Percentiles rank a stretch among this genome's conserved stretches.
Conservation (phyloP, 2,113 vertebrate species). For the Semnopithecus entellus region DNA sequence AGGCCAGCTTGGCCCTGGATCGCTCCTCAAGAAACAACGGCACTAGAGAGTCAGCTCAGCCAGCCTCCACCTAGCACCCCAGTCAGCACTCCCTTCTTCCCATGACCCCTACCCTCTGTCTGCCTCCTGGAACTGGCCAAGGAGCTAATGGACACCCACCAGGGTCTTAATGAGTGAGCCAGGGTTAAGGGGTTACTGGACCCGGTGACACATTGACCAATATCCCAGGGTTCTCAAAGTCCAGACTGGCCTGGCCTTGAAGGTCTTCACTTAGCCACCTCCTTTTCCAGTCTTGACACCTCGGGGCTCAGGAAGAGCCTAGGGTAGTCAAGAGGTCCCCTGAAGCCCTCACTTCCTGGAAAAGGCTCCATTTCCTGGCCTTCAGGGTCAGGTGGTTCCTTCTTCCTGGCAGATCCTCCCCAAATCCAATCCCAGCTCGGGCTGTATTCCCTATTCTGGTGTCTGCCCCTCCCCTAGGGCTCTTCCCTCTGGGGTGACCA, state of each 20-base stretch:
- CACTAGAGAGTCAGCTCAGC: not conserved
- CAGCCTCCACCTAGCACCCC: too few relatives aligned
- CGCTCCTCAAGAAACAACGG: not conserved
- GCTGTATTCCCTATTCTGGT: rapidly evolving
- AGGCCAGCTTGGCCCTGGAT: not conserved
- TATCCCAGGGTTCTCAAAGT: slow-evolving; percentile 49
- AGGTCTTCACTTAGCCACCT: not conserved
- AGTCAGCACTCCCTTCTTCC: not conserved
- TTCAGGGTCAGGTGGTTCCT: not conserved
- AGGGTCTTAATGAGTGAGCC: slow-evolving; percentile 46
- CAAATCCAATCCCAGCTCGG: not conserved
- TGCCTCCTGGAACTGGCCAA: not conserved
- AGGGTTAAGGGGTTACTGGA: slow-evolving; percentile 65
- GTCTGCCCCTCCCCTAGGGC: not conserved
- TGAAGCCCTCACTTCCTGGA: rapidly evolving
- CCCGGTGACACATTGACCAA: slow-evolving; percentile 46
- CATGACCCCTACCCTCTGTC: not conserved
- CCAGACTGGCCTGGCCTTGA: slow-evolving; percentile 15
- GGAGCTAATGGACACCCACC: not conserved
- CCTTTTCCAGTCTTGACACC: not conserved
- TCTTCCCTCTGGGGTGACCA: not conserved
- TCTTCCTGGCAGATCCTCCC: rapidly evolving
- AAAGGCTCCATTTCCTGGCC: not conserved
- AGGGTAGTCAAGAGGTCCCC: not conserved
- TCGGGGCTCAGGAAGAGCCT: not conserved